phyloP scores from a whole-genome alignment of 2,888 invertebrate genomes.

The Oligia strigilis region DNA sequence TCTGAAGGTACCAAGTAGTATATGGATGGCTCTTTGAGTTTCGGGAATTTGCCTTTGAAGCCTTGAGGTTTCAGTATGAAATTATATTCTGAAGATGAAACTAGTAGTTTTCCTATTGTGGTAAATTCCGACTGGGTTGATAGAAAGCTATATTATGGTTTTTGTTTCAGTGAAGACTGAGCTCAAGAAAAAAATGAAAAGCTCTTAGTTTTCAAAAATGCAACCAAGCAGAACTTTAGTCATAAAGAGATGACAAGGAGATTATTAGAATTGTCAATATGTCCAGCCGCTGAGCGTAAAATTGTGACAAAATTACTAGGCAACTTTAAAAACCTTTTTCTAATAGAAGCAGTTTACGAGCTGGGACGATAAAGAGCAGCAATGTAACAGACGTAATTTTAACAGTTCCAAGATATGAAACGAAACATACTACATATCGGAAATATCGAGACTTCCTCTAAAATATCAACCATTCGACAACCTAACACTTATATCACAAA shows the following conservation, averaged over 20 bases:
- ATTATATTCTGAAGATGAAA: slow-evolving; percentile 4
- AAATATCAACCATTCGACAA: slow-evolving; percentile 46
- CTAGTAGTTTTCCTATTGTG: background rate
- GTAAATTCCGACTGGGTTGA: background rate
- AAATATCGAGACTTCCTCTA: slow-evolving; percentile 17
- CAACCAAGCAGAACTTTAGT: background rate
- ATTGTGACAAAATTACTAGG: background rate
- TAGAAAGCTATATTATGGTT: background rate
- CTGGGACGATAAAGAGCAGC: background rate
- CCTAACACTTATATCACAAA: slow-evolving; percentile 60
- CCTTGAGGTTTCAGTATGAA: slow-evolving; percentile 15
- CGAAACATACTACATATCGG: background rate
- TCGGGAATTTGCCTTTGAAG: slow-evolving; percentile 46
- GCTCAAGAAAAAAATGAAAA: background rate
- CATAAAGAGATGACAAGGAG: background rate
- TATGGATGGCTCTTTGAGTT: slow-evolving; percentile 44
- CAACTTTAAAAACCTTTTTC: background rate
- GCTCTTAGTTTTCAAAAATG: background rate
- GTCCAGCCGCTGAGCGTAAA: background rate
- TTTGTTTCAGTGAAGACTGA: background rate
- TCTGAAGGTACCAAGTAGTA: slow-evolving; percentile 15
- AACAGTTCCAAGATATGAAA: background rate
- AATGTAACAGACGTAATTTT: background rate
- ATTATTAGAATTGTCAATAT: background rate
- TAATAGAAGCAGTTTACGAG: background rate